Evolutionary conservation across 2,888 invertebrate species (phyloP).

Genomic region (Troides aeacus): DNA sequence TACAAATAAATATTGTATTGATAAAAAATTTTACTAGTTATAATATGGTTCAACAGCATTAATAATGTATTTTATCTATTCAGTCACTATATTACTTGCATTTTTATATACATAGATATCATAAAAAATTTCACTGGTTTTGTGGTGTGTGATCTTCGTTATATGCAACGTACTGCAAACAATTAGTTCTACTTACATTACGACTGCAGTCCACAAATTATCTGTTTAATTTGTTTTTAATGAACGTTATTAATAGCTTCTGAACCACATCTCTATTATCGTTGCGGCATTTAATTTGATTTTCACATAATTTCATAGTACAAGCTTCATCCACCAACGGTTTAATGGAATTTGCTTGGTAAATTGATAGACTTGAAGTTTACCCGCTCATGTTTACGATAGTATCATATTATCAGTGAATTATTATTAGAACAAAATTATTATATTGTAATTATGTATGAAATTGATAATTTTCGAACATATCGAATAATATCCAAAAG

Average conservation of each 20-base stretch:
- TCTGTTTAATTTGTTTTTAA: constrained; percentile 8
- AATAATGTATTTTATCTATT: no score
- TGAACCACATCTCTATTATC: constrained; percentile 13
- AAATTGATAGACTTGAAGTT: constrained; percentile 37
- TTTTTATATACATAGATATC: no score
- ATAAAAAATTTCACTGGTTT: no score
- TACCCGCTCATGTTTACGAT: constrained; percentile 29
- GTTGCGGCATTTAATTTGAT: constrained; percentile 13
- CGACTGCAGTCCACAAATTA: neutral
- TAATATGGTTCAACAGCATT: no score
- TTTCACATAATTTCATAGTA: constrained; percentile 45
- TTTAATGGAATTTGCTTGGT: constrained; percentile 51
- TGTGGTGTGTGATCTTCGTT: no score
- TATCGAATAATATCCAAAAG: neutral
- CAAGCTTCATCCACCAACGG: constrained; percentile 43
- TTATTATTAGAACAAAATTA: constrained; percentile 4
- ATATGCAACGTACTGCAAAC: neutral
- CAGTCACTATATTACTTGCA: no score
- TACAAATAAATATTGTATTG: no score
- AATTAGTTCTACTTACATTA: neutral
- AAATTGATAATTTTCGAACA: neutral
- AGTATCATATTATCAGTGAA: constrained; percentile 1
- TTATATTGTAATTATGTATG: neutral
- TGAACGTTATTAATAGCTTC: constrained; percentile 10
- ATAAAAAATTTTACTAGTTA: no score